Base-by-base conservation (phyloP, 1,140 invertebrate species). In the Paraescarpia echinospica region DNA sequence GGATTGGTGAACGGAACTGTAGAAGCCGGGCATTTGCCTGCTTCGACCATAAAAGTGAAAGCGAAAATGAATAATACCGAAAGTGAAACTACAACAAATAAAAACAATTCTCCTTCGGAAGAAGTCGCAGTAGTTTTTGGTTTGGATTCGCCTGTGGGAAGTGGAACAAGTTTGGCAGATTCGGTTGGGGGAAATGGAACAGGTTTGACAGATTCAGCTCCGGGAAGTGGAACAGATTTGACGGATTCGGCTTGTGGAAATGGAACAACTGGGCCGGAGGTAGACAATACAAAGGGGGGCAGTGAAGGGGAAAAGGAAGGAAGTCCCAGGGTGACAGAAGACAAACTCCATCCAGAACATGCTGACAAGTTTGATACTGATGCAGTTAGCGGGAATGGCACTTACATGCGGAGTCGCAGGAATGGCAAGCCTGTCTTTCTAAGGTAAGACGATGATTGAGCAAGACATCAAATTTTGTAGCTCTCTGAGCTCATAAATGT, bases 301-400 rank as follows among this genome's bases (percentile, higher is more conserved):
- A 1, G 59, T 31, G 27, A 18, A 77, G 59, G 59, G 59, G 59
- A 77, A 31, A 77, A 77, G 27, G 59, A 12, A 77, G 59, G 22
- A 77, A 18, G 14, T 77, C 22, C 59, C 59, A 12, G 22, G 22
- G 59, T 18, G 27, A 31, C 0, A 31, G 59, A 77, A 18, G 59
- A 77, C 22, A 77, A 77, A 77, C 2, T 2, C 2, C 59, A 77
- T 27, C 59, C 59, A 27, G 59, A 77, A 0, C 59, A 77, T 27
- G 59, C 59, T 77, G 59, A 77, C 59, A 77, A 77, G 59, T 77
- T 77, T 77, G 59, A 77, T 77, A 77, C 59, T 77, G 59, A 77
- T 27, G 59, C 59, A 0, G 59, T 77, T 77, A 77, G 18, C 22
- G 59, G 59, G 27, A 77, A 77, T 77, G 59, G 59, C 4, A 41